Evolutionary conservation across 2,113 vertebrate species (phyloP).

Genomic region (Podarcis muralis): DNA sequence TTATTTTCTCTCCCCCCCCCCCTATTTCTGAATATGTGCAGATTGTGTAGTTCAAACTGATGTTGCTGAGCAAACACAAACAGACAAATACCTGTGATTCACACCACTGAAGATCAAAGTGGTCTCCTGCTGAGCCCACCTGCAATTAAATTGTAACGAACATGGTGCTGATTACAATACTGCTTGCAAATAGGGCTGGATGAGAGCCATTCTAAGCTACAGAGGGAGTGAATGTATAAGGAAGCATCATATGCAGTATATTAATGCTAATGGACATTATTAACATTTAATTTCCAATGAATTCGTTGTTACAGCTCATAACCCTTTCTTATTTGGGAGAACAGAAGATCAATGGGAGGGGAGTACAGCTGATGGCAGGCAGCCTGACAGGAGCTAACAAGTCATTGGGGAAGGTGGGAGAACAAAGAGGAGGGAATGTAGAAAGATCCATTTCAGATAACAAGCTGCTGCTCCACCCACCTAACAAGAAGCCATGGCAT

Average conservation of each 20-base stretch:
- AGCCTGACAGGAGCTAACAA: neutral
- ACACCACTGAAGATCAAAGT: constrained; percentile 1
- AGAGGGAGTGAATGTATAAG: neutral
- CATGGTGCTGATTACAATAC: neutral
- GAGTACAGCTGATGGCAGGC: neutral
- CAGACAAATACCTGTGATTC: constrained; percentile 19
- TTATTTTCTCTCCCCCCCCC: neutral
- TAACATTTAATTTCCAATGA: neutral
- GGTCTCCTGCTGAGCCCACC: neutral
- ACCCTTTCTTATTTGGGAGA: neutral
- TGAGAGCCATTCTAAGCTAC: neutral
- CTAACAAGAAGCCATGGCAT: neutral
- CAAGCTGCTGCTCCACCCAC: neutral
- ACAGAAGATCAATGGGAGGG: neutral
- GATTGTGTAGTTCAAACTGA: neutral
- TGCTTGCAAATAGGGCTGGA: neutral
- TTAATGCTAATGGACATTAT: neutral
- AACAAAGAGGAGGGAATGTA: neutral
- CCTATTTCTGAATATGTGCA: neutral
- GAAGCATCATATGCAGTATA: neutral
- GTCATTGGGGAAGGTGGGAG: neutral
- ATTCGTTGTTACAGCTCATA: constrained; percentile 8
- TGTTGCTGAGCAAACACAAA: neutral
- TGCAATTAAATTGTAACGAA: constrained; percentile 12
- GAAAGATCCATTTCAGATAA: neutral